Evolutionary conservation across 2,797 vertebrate genomes (phyloP), one percentile per base, ranked within the genome.

Genomic region (Onychomys torridus): DNA sequence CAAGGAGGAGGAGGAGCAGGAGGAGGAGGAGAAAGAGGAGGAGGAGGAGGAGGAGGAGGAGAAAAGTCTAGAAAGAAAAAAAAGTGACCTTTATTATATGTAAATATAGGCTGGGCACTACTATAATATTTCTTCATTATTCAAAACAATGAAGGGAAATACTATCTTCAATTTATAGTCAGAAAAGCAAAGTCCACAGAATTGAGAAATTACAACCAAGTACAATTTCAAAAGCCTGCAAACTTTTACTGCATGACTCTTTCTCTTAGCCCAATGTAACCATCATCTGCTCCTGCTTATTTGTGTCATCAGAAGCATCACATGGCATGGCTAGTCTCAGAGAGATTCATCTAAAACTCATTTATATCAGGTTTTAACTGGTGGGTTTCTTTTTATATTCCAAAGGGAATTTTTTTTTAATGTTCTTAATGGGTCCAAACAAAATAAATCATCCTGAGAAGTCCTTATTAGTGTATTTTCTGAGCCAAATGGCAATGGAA

Each of bases 291-390:
- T 96, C 75, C 34, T 91, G 43, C 43, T 97, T 83, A 87, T 52
- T 92, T 13, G 2, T 52, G 61, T 67, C 78, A 89, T 43, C 85
- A 46, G 93, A 40, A 71, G 29, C 29, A 76, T 89, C 69, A 69
- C 40, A 82, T 37, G 46, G 32, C 23, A 27, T 69, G 75, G 76
- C 29, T 83, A 32, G 67, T 83, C 77, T 96, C 59, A 92, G 93
- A 96, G 32, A 78, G 34, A 91, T 32, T 97, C 93, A 89, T 49
- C 34, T 65, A 94, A 83, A 91, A 95, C 82, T 95, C 65, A 87
- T 49, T 88, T 77, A 21, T 84, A 46, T 83, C n/a, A 23, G 37
- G 27, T 3, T 85, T 96, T 82, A 77, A 71, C n/a, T 92, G 9
- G 40, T 82, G 5, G 52, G 55, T 46, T 73, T 81, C 89, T 87